Evolutionary conservation across 2,888 invertebrate species (phyloP).

Genomic region (Leucophenga maculata): DNA sequence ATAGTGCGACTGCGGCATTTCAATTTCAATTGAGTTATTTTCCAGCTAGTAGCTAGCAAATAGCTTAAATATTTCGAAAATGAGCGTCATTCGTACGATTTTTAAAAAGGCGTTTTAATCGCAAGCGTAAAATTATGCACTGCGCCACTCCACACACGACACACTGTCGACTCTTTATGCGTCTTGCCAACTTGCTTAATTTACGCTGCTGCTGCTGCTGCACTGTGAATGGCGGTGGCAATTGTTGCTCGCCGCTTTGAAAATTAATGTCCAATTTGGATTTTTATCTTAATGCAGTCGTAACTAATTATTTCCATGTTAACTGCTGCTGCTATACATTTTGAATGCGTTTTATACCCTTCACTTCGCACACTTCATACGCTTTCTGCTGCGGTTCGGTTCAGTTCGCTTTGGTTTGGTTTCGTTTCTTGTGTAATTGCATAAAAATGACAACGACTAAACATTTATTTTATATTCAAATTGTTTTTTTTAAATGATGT

Average conservation of each 20-base stretch:
- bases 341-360: slow-evolving; percentile 43
- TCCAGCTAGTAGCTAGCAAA: slow-evolving; percentile 20
- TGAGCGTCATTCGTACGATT: slow-evolving; percentile 29
- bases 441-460: background rate
- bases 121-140: slow-evolving; percentile 16
- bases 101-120: slow-evolving; percentile 18
- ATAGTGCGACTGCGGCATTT: slow-evolving; percentile 52
- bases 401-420: background rate
- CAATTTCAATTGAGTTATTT: slow-evolving; percentile 67
- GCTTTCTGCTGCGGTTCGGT: background rate
- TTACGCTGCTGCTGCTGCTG: slow-evolving; percentile 30
- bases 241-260: slow-evolving; percentile 37
- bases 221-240: background rate
- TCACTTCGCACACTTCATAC: background rate
- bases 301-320: slow-evolving; percentile 54
- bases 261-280: slow-evolving; percentile 63
- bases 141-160: background rate
- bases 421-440: slow-evolving; percentile 12
- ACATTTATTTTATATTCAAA: background rate
- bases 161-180: background rate
- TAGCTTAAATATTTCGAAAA: slow-evolving; percentile 43
- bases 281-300: slow-evolving; percentile 61
- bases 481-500: slow-evolving; percentile 1
- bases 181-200: background rate
- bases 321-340: slow-evolving; percentile 40